Conservation (phyloP, 2,888 invertebrate species). For the Quadriops clusia region DNA sequence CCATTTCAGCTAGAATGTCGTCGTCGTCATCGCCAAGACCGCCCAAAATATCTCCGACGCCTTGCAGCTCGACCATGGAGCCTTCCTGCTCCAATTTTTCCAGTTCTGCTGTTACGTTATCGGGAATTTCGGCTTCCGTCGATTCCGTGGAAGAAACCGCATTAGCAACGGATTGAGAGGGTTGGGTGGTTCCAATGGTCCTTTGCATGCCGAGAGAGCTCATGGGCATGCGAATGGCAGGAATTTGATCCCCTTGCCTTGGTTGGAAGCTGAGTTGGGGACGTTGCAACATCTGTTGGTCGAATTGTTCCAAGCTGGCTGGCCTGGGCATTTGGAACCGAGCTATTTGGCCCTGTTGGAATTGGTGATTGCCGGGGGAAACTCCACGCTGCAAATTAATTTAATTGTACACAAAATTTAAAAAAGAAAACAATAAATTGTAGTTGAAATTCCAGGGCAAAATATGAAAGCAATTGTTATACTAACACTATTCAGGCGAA, state of each 20-base stretch:
- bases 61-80: constrained; percentile 45
- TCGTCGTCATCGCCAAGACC: constrained; percentile 79
- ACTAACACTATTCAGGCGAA: no score
- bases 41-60: constrained; percentile 67
- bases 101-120: constrained; percentile 54
- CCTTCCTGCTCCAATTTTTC: constrained; percentile 60
- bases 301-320: constrained; percentile 29
- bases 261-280: constrained; percentile 9
- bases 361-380: no score
- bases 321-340: no score
- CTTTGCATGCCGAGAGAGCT: constrained; percentile 7
- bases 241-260: constrained; percentile 15
- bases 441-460: no score
- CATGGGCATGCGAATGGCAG: constrained; percentile 24
- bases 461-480: no score
- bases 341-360: no score
- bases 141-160: constrained; percentile 21
- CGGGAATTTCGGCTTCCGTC: constrained; percentile 48
- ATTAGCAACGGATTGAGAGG: constrained; percentile 7
- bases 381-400: no score
- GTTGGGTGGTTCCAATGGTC: constrained; percentile 1
- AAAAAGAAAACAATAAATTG: no score
- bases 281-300: constrained; percentile 24
- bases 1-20: constrained; percentile 72
- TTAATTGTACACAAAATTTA: no score